Conservation (phyloP, 2,797 vertebrate genomes). For the Pygocentrus nattereri region DNA sequence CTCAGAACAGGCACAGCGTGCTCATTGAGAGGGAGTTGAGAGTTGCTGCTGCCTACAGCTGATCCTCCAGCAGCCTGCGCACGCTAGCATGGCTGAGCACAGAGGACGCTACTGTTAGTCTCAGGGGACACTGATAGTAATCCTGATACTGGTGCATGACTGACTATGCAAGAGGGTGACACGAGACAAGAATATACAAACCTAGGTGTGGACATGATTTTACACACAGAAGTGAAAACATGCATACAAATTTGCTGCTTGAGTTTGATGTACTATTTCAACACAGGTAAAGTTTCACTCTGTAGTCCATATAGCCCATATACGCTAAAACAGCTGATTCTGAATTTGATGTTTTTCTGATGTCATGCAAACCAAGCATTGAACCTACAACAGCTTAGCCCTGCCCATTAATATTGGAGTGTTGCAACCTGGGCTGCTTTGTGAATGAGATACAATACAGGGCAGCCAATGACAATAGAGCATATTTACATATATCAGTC, state of each 20-base stretch:
- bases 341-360: too few species aligned
- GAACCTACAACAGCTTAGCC: too few species aligned
- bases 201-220: background rate
- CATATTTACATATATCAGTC: too few species aligned
- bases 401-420: too few species aligned
- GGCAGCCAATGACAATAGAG: too few species aligned
- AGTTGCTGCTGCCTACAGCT: conserved; percentile 20
- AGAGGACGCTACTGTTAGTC: conserved; percentile 7
- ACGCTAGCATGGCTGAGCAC: conserved; percentile 11
- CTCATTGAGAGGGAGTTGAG: conserved; percentile 38
- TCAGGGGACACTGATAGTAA: conserved; percentile 31
- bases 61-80: conserved; percentile 3
- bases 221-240: conserved; percentile 25
- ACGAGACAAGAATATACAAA: conserved; percentile 26
- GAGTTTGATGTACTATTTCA: too few species aligned
- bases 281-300: too few species aligned
- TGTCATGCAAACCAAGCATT: too few species aligned
- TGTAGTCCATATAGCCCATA: too few species aligned
- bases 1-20: background rate
- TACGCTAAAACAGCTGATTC: too few species aligned
- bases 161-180: conserved; percentile 13
- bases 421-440: too few species aligned
- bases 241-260: background rate
- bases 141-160: conserved; percentile 20
- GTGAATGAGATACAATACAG: too few species aligned